Conservation (phyloP, 2,888 invertebrate genomes). For the Antitype chi region DNA sequence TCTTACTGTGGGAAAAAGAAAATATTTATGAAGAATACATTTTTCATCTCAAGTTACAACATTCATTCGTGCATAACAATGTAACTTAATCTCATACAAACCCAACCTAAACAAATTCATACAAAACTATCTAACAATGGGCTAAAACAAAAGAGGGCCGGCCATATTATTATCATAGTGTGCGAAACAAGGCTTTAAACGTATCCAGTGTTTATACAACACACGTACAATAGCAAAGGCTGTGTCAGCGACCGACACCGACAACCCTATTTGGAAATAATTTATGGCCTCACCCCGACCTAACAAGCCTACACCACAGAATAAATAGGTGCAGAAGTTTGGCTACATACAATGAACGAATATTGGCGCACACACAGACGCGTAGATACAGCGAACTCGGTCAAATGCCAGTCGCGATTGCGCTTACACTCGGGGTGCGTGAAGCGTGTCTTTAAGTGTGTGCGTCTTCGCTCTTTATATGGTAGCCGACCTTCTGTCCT, state of each 20-base stretch:
- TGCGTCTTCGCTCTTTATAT: not conserved
- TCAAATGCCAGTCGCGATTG: not conserved
- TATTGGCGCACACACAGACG: not conserved
- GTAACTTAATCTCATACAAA: slow-evolving; percentile 27
- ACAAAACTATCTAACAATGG: slow-evolving; percentile 56
- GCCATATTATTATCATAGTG: slow-evolving; percentile 44
- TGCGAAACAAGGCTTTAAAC: slow-evolving; percentile 44
- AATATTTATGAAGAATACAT: not conserved
- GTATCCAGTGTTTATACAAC: slow-evolving; percentile 50
- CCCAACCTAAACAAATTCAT: slow-evolving; percentile 49
- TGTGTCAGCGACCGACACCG: slow-evolving; percentile 60
- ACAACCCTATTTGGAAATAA: slow-evolving; percentile 67
- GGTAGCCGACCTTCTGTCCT: not conserved
- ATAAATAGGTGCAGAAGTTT: slow-evolving; percentile 36
- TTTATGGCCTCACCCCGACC: slow-evolving; percentile 65
- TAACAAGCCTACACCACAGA: slow-evolving; percentile 51
- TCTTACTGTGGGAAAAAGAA: not conserved
- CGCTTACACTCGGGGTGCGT: not conserved
- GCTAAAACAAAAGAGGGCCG: slow-evolving; percentile 53
- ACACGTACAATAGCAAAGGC: slow-evolving; percentile 53
- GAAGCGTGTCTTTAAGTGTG: too few relatives aligned
- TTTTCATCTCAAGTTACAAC: slow-evolving; percentile 1
- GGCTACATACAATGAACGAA: not conserved
- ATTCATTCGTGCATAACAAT: slow-evolving; percentile 23
- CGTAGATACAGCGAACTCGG: not conserved